Conservation (phyloP, 2,797 vertebrate genomes). For the Halcyon smyrnensis region DNA sequence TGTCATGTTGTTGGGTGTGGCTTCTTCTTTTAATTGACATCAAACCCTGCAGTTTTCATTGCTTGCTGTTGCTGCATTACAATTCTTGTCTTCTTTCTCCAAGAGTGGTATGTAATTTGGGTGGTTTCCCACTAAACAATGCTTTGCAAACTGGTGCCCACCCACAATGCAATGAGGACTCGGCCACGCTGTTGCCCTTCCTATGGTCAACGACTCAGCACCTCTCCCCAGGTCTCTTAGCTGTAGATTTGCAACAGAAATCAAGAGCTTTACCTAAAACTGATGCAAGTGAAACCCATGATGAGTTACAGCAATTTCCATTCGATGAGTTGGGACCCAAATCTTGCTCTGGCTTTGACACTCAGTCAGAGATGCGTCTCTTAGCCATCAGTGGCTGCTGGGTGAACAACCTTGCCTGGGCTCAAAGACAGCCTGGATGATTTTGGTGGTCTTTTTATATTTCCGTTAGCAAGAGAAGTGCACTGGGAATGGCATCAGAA, state of each 20-base stretch:
- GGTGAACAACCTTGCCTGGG: neutral
- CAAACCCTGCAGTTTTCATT: neutral
- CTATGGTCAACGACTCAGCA: neutral
- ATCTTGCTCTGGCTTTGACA: neutral
- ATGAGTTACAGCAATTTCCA: neutral
- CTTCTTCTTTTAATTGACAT: neutral
- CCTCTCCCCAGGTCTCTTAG: neutral
- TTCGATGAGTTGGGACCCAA: neutral
- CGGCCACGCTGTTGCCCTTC: fast-evolving
- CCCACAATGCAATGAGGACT: neutral
- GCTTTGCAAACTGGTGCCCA: neutral
- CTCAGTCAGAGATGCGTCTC: fast-evolving
- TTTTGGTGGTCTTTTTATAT: neutral
- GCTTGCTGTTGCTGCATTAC: neutral
- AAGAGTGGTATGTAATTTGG: neutral
- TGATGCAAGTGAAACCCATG: no score
- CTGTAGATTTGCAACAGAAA: neutral
- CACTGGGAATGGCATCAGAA: neutral
- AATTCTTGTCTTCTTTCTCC: neutral
- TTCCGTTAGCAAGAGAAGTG: neutral
- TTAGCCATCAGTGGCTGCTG: neutral
- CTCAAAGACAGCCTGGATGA: neutral
- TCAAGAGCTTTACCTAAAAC: neutral
- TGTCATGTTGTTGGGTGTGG: neutral
- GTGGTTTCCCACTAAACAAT: neutral